phyloP scores from a whole-genome alignment of 2,113 vertebrate genomes.

The Notiomystis cincta region DNA sequence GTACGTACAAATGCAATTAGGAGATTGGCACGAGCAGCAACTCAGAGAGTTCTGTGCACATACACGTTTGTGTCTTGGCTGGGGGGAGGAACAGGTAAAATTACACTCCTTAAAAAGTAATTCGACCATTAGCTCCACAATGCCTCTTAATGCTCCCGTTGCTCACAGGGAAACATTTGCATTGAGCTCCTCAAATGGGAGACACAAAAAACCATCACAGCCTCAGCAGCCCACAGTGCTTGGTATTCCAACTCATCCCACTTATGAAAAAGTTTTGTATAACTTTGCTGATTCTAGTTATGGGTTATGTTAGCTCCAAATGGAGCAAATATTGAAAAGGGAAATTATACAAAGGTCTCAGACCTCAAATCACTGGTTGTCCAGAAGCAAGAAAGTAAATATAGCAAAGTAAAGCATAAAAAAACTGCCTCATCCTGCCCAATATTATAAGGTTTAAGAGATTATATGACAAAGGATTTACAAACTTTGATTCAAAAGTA shows the following conservation, averaged over 20 bases:
- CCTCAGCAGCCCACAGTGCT: neutral
- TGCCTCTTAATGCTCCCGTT: neutral
- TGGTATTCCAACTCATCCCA: neutral
- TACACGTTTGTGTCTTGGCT: neutral
- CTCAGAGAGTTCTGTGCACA: neutral
- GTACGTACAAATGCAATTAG: neutral
- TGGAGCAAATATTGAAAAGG: neutral
- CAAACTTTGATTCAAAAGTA: conserved; percentile 40
- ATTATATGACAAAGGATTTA: conserved; percentile 45
- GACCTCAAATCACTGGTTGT: neutral
- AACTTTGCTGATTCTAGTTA: neutral
- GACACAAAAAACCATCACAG: neutral
- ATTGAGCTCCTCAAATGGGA: neutral
- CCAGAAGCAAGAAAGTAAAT: conserved; percentile 15
- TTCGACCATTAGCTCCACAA: neutral
- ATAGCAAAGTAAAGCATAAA: neutral
- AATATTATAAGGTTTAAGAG: conserved; percentile 49
- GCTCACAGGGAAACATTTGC: neutral
- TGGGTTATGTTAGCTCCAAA: neutral
- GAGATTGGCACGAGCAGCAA: neutral
- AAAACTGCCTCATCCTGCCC: conserved; percentile 41
- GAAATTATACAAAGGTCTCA: neutral
- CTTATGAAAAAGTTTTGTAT: neutral
- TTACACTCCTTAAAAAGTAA: neutral
- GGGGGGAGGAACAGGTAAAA: neutral